These are phyloP conservation scores for Gnathonemus longibarbis DNA, from an alignment of 2,113 vertebrate genomes.

Conservation along the genomic window DNA sequence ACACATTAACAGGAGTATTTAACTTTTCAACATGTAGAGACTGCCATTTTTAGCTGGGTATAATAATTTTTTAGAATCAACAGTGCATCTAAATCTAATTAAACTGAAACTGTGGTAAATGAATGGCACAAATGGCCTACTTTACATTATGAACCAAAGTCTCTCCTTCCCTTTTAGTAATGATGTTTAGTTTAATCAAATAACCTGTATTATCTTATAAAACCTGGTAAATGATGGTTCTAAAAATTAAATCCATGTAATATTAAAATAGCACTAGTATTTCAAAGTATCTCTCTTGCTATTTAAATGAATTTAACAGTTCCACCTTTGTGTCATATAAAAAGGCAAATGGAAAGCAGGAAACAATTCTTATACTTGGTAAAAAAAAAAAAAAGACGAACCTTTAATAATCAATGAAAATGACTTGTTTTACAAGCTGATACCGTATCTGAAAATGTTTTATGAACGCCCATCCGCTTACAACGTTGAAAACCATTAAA, in stretches of 20 bases:
- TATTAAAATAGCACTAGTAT: background rate
- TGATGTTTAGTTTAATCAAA: background rate
- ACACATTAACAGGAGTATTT: background rate
- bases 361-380: background rate
- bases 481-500: background rate
- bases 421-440: background rate
- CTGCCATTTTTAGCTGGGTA: background rate
- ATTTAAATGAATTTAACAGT: background rate
- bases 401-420: background rate
- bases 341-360: background rate
- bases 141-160: background rate
- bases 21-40: background rate
- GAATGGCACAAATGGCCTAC: background rate
- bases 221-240: background rate
- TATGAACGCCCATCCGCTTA: background rate
- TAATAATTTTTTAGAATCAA: background rate
- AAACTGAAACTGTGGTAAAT: background rate
- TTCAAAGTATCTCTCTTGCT: background rate
- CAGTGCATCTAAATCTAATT: background rate
- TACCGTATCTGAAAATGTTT: background rate
- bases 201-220: background rate
- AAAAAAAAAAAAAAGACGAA: background rate
- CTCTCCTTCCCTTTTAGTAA: background rate
- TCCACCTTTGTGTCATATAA: background rate
- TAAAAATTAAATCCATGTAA: background rate